phyloP scores from a whole-genome alignment of 1,140 invertebrate genomes.

The Ganaspis sp. region DNA sequence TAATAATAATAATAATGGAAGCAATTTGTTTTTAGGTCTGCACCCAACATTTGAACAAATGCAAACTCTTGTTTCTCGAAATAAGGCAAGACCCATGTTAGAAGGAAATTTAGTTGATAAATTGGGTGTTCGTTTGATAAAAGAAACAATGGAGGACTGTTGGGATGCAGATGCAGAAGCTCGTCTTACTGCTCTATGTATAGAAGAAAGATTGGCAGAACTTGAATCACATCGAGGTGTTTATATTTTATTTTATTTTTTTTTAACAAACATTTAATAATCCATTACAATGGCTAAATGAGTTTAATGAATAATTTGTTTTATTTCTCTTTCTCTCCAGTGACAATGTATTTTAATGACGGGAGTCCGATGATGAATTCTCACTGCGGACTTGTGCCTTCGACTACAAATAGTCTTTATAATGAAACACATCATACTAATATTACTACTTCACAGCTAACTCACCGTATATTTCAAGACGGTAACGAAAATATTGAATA shows the following conservation, averaged over 20 bases:
- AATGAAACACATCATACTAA: constrained; percentile 65
- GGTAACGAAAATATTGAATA: constrained; percentile 58
- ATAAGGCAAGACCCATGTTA: constrained; percentile 90
- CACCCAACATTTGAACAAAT: constrained; percentile 87
- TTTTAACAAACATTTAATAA: background rate
- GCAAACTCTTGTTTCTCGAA: constrained; percentile 87
- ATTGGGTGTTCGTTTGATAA: constrained; percentile 84
- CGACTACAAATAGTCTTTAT: constrained; percentile 66
- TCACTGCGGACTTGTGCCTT: constrained; percentile 66
- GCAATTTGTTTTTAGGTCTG: constrained; percentile 71
- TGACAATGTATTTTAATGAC: constrained; percentile 72
- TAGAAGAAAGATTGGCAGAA: constrained; percentile 90
- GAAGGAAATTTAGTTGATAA: constrained; percentile 75
- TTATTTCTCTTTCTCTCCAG: constrained; percentile 57
- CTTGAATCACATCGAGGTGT: constrained; percentile 78
- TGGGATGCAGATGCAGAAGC: constrained; percentile 97
- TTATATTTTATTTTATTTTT: constrained; percentile 56
- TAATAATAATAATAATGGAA: constrained; percentile 41
- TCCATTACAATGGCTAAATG: too few species aligned
- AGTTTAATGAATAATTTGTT: constrained; percentile 28
- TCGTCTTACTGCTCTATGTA: constrained; percentile 91
- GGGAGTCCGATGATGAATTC: constrained; percentile 79
- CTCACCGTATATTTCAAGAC: constrained; percentile 52
- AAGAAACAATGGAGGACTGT: constrained; percentile 94
- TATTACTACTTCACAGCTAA: constrained; percentile 57